Base-by-base conservation (phyloP, 37 sponge, comb jelly and placozoan genomes). In the Bolinopsis microptera region DNA sequence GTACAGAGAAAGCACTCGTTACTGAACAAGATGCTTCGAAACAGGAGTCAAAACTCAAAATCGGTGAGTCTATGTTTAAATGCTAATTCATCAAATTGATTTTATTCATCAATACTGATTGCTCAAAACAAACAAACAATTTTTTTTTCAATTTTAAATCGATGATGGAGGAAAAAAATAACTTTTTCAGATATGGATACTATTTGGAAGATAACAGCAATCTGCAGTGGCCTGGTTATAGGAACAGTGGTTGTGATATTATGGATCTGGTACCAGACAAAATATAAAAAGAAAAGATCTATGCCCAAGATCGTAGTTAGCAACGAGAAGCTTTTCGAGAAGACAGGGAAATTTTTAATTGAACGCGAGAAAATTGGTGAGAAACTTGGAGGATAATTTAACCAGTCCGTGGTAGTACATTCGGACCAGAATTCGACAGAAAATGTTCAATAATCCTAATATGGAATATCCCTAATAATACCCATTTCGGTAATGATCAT, bases 131-230 rank as follows among this genome's bases (percentile, higher is more conserved):
- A n/a, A n/a, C n/a, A n/a, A n/a, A n/a, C n/a, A n/a, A n/a, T n/a
- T n/a, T n/a, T n/a, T n/a, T n/a, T n/a, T n/a, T n/a, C n/a, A n/a
- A n/a, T n/a, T n/a, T n/a, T n/a, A n/a, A n/a, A n/a, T n/a, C n/a
- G n/a, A n/a, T n/a, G n/a, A n/a, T n/a, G n/a, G n/a, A n/a, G n/a
- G n/a, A n/a, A n/a, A n/a, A n/a, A n/a, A n/a, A n/a, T n/a, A n/a
- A n/a, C n/a, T n/a, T n/a, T 48, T 48, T 70, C 80, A 77, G 80
- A 32, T 32, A 32, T 27, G 37, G 80, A 77, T 36, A 77, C 80
- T 34, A 1, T 77, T 1, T 77, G 80, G 80, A 77, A 77, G 18
- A 34, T 77, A 34, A 31, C 33, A 77, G 80, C 80, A 1, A 77
- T 77, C 3, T 77, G 80, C 33, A 1, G 21, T 21, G 80, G 80